Percentiles rank a stretch among this genome's conserved stretches.
phyloP scores from a whole-genome alignment of 2,113 vertebrate species.

The Gymnarchus niloticus region DNA sequence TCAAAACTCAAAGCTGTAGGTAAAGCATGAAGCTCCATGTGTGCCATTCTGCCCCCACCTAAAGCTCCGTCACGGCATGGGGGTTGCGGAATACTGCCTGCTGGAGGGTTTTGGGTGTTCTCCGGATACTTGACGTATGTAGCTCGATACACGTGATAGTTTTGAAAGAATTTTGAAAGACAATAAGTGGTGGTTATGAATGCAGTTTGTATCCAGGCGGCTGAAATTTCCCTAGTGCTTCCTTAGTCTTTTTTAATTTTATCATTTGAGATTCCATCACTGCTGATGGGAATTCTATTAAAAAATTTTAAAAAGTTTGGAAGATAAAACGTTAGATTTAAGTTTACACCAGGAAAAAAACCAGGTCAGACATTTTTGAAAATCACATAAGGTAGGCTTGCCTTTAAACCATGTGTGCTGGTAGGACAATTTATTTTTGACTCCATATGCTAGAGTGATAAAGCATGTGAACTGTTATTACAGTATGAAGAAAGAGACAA shows the following conservation, averaged over 20 bases:
- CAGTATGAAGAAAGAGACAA: too few relatives aligned
- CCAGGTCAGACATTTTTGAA: neutral
- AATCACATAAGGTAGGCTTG: too few relatives aligned
- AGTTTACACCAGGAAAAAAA: neutral
- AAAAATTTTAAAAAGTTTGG: neutral
- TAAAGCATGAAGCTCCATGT: neutral
- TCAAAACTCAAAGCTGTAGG: neutral
- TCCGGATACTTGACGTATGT: neutral
- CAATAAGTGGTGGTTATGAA: neutral
- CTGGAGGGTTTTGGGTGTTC: neutral
- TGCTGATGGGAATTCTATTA: neutral
- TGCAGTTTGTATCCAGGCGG: too few relatives aligned
- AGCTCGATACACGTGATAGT: neutral
- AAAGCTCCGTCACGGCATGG: too few relatives aligned
- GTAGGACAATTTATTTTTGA: neutral
- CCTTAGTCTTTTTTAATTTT: neutral
- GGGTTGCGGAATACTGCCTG: neutral
- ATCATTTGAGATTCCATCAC: neutral
- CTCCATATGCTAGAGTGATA: neutral
- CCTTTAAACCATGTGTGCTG: neutral
- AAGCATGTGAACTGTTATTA: neutral
- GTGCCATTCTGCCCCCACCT: neutral
- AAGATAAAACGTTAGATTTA: neutral
- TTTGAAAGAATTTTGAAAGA: neutral
- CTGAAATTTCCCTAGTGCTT: too few relatives aligned